Conservation (phyloP, 2,888 invertebrate species). For the Leptopilina syphax region DNA sequence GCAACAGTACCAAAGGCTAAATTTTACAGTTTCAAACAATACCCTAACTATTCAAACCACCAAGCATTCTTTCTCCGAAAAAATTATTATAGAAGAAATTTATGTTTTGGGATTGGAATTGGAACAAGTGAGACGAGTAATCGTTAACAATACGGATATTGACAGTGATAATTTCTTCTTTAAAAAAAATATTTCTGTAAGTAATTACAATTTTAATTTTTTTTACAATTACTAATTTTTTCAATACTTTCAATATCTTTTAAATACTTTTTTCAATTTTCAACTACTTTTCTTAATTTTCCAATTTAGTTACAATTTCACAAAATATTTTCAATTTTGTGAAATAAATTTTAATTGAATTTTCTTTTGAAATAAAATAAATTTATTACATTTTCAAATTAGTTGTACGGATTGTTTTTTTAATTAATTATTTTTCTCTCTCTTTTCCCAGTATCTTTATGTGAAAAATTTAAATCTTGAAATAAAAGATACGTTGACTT, state of each 20-base stretch:
- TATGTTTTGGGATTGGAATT: slow-evolving; percentile 11
- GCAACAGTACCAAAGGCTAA: slow-evolving; percentile 65
- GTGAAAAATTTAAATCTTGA: slow-evolving; percentile 2
- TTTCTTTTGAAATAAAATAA: background rate
- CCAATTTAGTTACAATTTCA: too few species aligned
- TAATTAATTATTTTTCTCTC: background rate
- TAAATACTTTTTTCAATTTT: too few species aligned
- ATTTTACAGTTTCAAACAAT: slow-evolving; percentile 60
- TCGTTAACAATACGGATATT: slow-evolving; percentile 8
- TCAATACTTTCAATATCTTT: too few species aligned
- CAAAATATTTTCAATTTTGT: too few species aligned
- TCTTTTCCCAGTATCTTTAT: slow-evolving; percentile 15
- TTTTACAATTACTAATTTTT: background rate
- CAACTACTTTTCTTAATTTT: too few species aligned
- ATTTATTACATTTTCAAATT: background rate
- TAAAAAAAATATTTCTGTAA: background rate
- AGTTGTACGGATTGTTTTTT: background rate
- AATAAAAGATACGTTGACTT: slow-evolving; percentile 16
- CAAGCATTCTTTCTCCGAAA: background rate
- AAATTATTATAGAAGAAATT: background rate
- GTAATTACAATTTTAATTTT: background rate
- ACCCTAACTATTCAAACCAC: background rate
- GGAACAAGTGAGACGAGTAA: background rate
- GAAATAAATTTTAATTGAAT: too few species aligned
- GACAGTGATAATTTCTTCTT: background rate